Conservation (phyloP, 64 coral and sea anemone species). For the Porites australiensis region DNA sequence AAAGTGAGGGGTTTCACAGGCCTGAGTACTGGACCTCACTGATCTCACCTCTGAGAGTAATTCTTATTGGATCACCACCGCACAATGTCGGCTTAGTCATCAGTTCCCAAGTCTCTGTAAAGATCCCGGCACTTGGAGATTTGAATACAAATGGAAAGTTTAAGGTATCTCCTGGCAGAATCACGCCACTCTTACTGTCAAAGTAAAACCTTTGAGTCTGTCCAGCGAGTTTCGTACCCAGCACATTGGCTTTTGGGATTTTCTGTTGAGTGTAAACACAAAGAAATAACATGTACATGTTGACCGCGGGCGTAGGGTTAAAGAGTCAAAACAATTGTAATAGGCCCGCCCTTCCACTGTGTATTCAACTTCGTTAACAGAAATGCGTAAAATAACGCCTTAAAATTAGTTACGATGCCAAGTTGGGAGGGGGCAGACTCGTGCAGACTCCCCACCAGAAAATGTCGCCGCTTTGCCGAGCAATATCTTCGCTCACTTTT, state of each 20-base stretch:
- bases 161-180: constrained; percentile 95
- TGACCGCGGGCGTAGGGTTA: no score
- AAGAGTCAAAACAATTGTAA: no score
- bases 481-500: no score
- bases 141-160: constrained; percentile 98
- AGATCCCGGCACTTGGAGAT: constrained; percentile 91
- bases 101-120: constrained; percentile 91
- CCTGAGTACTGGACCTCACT: background rate
- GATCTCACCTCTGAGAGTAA: constrained; percentile 68
- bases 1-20: no score
- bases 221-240: constrained; percentile 89
- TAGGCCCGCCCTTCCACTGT: no score
- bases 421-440: no score
- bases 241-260: constrained; percentile 71
- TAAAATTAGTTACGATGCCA: no score
- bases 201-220: constrained; percentile 94
- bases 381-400: no score
- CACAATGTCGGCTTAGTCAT: constrained; percentile 86
- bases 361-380: no score
- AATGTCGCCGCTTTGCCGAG: no score
- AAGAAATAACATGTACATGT: background rate
- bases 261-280: constrained; percentile 38
- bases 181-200: constrained; percentile 95
- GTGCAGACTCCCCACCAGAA: no score
- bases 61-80: constrained; percentile 87